phyloP scores from a whole-genome alignment of 1,140 invertebrate genomes.

The Tribolium madens region DNA sequence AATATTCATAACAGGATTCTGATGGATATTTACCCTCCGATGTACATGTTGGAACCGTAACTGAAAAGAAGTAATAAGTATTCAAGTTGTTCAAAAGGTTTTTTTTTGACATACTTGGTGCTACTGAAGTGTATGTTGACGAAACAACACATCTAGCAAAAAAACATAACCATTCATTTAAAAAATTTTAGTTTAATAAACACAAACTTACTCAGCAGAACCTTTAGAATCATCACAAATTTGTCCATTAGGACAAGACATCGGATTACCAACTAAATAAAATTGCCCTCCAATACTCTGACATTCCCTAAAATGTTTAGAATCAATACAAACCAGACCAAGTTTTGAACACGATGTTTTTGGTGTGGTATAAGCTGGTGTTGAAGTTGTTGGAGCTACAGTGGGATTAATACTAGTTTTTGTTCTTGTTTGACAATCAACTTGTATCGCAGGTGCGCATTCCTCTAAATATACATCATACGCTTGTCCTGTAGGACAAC shows the following conservation, averaged over 20 bases:
- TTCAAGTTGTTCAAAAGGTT: too few species aligned
- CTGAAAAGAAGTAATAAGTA: not conserved
- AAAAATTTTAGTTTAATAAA: too few species aligned
- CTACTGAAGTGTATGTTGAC: too few species aligned
- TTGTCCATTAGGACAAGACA: slow-evolving; percentile 12
- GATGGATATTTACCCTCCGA: not conserved
- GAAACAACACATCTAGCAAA: too few species aligned
- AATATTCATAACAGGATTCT: not conserved
- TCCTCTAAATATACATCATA: not conserved
- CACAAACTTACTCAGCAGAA: not conserved
- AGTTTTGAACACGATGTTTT: not conserved
- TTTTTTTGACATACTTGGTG: too few species aligned
- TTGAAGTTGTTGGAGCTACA: not conserved
- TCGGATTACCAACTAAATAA: not conserved
- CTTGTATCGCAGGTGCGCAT: not conserved
- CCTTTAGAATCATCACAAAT: not conserved
- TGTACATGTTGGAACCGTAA: not conserved
- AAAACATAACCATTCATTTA: too few species aligned
- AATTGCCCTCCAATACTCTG: not conserved
- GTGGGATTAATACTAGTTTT: not conserved
- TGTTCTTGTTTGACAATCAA: not conserved
- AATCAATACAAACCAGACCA: not conserved
- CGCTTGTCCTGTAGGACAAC: not conserved
- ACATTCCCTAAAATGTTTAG: not conserved
- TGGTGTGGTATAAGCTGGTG: not conserved